Evolutionary conservation across 2,797 vertebrate genomes (phyloP), one percentile per base, ranked within the genome.

Genomic region (Cottoperca gobio): DNA sequence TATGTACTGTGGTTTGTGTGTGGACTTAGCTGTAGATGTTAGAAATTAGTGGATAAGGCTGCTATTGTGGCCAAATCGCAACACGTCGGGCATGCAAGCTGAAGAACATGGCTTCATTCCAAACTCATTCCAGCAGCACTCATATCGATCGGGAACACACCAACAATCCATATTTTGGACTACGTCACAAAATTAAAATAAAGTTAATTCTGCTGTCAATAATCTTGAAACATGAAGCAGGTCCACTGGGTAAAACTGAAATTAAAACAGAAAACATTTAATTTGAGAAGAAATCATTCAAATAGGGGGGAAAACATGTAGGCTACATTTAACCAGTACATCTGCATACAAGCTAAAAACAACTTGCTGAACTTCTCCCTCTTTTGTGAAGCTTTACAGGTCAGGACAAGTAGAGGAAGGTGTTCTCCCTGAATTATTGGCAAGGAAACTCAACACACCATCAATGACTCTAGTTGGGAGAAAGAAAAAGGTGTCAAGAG

Each of bases 321-420:
- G 31, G 8, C 31, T 14, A 24, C 19, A 46, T 53, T 46, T 10
- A 28, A 69, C 52, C 23, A 33, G 5, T 72, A 58, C 43, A 61
- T 31, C 19, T 21, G 33, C 31, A 28, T 10, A n/a, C 17, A 23
- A 53, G 67, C 70, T 55, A 46, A 40, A n/a, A 69, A 59, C 11
- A 46, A 10, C 57, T 10, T 12, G 13, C 55, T 19, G 33, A 68
- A 53, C 50, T 49, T 52, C 45, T 60, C 43, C 70, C 31, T 59
- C 26, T 57, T 37, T 21, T 69, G 40, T 54, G 42, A 48, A 24
- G 17, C 24, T 43, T 78, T 78, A 83, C 90, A 88, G 85, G 90
- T 83, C 68, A 4, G 62, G 62, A 86, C 90, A 91, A 17, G 88
- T 85, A 17, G 21, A 76, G 61, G 52, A 72, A 60, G 61, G 63